Base-by-base conservation (phyloP, 2,797 vertebrate species). In the Cichlasoma orientale region DNA sequence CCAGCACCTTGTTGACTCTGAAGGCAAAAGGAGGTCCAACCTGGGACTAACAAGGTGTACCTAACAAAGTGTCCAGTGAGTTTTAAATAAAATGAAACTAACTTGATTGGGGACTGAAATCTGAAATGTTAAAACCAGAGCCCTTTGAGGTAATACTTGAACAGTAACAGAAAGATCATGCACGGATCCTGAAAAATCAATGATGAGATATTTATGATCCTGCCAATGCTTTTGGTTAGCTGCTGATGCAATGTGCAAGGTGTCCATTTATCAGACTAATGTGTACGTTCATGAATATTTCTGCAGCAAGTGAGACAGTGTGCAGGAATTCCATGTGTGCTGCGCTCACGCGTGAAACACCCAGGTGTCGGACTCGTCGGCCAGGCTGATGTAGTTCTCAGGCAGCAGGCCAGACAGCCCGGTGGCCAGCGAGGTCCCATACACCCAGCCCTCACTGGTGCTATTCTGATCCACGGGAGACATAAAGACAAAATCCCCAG, bases 371-470 rank as follows among this genome's bases (percentile, higher is more conserved):
- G 96, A 97, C 53, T 99, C 97, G 0, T 99, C 97, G 0, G 97
- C 97, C 80, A 97, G 96, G 68, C 94, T 96, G 82, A 98, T 96
- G 68, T 99, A 99, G 82, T 99, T 99, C 85, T 99, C 98, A 0
- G 98, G 98, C 88, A 99, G 94, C 36, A 99, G 95, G n/a, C 97
- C 98, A 0, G 97, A 96, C 78, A 97, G 96, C 84, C 98, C 98
- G 0, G 97, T 97, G 77, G 95, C 92, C 11, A 97, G 93, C 2
- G 97, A 98, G 1, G 96, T 96, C 74, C 98, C 98, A 0, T 96
- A 96, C 81, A 98, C 95, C 98, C 98, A 99, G 56, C 98, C 98
- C 92, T 99, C 97, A 0, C 97, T 99, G 36, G 97, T 96, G 80
- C 94, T 97, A 77, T 82, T 93, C 88, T 99, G 98, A 84, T 99